These are phyloP conservation scores for Aphis gossypii DNA, from an alignment of 1,140 invertebrate species.

Conservation along the genomic window DNA sequence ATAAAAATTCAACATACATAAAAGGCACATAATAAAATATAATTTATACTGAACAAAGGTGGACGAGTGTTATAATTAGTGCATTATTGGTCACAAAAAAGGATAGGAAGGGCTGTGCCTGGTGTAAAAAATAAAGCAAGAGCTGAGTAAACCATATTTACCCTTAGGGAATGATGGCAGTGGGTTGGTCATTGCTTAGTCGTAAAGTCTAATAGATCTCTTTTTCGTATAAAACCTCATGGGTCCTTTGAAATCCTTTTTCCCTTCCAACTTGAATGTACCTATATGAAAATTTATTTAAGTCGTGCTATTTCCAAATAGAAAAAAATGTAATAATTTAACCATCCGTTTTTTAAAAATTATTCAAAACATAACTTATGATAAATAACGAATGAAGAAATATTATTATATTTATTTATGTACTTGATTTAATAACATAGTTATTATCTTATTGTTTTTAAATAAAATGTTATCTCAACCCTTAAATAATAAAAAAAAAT, in stretches of 20 bases:
- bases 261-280: neutral
- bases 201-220: constrained; percentile 51
- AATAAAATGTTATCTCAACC: neutral
- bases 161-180: constrained; percentile 30
- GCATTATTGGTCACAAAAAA: constrained; percentile 35
- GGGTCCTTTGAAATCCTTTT: constrained; percentile 38
- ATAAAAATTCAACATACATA: neutral
- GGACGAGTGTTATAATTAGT: constrained; percentile 31
- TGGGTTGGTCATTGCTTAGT: constrained; percentile 36
- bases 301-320: neutral
- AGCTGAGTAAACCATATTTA: constrained; percentile 24
- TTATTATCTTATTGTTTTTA: neutral
- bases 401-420: neutral
- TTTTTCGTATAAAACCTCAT: constrained; percentile 8
- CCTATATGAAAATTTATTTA: neutral
- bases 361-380: neutral
- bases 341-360: neutral
- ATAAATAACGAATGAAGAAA: neutral
- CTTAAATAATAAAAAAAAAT: no score
- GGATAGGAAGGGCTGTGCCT: neutral
- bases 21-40: constrained; percentile 33
- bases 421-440: neutral
- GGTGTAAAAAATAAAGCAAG: neutral
- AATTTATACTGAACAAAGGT: constrained; percentile 14
- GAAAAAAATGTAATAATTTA: neutral